These are phyloP conservation scores for Anolis apletophallus DNA, from an alignment of 2,797 vertebrate species.

Conservation along the genomic window DNA sequence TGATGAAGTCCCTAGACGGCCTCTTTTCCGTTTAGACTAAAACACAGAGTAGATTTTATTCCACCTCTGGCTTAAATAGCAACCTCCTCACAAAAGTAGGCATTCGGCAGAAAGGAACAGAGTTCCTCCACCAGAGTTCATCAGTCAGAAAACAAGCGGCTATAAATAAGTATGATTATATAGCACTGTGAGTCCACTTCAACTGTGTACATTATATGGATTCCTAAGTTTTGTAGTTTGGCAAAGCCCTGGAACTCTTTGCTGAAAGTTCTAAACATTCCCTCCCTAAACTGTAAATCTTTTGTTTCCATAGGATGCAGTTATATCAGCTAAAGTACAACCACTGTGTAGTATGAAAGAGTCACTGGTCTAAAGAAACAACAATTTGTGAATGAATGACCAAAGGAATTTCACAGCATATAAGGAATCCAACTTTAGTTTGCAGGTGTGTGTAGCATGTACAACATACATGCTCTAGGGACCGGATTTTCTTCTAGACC, in stretches of 20 bases:
- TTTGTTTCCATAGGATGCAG: neutral
- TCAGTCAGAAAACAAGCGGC: neutral
- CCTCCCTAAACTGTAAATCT: neutral
- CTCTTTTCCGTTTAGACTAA: too few relatives aligned
- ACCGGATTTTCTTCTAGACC: neutral
- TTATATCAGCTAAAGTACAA: too few relatives aligned
- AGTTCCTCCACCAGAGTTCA: neutral
- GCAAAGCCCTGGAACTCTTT: neutral
- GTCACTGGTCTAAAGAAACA: too few relatives aligned
- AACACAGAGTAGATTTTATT: too few relatives aligned
- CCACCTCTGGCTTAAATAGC: neutral
- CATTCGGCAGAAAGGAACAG: neutral
- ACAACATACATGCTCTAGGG: neutral
- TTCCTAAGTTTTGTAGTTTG: neutral
- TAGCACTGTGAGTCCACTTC: too few relatives aligned
- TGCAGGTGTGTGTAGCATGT: neutral
- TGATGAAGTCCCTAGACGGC: too few relatives aligned
- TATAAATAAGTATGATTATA: too few relatives aligned
- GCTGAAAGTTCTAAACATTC: too few relatives aligned
- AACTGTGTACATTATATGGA: too few relatives aligned
- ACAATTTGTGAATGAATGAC: neutral
- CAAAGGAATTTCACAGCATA: neutral
- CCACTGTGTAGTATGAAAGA: too few relatives aligned
- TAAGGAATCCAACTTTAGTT: neutral
- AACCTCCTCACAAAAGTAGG: too few relatives aligned